phyloP scores from a whole-genome alignment of 2,113 vertebrate genomes.

The Ameiurus melas region DNA sequence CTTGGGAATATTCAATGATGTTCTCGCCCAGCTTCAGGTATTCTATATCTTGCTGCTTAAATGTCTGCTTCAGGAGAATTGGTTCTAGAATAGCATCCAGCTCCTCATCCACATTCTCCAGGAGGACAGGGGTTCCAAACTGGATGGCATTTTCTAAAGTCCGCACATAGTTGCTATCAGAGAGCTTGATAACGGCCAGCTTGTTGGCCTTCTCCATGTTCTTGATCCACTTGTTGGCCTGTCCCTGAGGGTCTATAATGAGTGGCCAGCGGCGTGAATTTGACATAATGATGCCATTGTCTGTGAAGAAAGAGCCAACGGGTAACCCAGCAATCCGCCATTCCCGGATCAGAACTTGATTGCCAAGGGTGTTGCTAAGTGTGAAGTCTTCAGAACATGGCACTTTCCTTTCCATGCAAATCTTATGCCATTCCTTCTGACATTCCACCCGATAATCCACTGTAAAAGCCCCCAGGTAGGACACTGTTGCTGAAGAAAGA shows the following conservation, averaged over 20 bases:
- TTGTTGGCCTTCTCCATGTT: slow-evolving; percentile 90
- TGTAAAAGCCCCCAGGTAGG: slow-evolving; percentile 89
- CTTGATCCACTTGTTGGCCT: slow-evolving; percentile 94
- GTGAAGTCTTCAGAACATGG: slow-evolving; percentile 83
- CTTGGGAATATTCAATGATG: slow-evolving; percentile 83
- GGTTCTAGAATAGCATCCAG: slow-evolving; percentile 88
- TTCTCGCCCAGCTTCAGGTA: slow-evolving; percentile 92
- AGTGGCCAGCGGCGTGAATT: slow-evolving; percentile 89
- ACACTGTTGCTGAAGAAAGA: slow-evolving; percentile 83
- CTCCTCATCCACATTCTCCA: slow-evolving; percentile 89
- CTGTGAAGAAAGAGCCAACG: slow-evolving; percentile 87
- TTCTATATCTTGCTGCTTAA: slow-evolving; percentile 88
- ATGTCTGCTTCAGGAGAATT: slow-evolving; percentile 86
- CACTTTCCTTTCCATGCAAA: slow-evolving; percentile 78
- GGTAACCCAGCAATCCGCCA: slow-evolving; percentile 92
- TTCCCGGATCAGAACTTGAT: slow-evolving; percentile 83
- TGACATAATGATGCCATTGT: slow-evolving; percentile 90
- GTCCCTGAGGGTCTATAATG: slow-evolving; percentile 94
- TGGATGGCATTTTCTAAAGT: slow-evolving; percentile 84
- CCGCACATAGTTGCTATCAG: slow-evolving; percentile 82
- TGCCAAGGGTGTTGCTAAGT: slow-evolving; percentile 80
- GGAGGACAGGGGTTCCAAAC: slow-evolving; percentile 84
- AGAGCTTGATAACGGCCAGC: slow-evolving; percentile 83
- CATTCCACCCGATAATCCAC: slow-evolving; percentile 82
- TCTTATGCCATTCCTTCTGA: slow-evolving; percentile 78